Evolutionary conservation across 2,888 invertebrate species (phyloP).

Genomic region (Blastobasis lacticolella): DNA sequence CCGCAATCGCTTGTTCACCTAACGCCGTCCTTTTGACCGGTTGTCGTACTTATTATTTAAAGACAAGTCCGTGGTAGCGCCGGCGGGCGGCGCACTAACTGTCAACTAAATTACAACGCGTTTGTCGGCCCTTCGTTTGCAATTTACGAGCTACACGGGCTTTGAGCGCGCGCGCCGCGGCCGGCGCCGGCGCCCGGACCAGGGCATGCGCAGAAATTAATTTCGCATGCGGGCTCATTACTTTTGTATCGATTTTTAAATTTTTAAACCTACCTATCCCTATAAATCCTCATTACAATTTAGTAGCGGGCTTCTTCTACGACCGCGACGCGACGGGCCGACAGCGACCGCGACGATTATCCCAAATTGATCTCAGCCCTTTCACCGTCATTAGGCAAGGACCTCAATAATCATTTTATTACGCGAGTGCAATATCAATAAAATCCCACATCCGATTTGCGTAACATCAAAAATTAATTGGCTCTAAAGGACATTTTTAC

Average conservation of each 20-base stretch:
- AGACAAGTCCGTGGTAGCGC: conserved; percentile 7
- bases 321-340: too few relatives aligned
- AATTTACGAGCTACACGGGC: conserved; percentile 57
- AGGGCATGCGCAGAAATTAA: conserved; percentile 12
- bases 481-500: conserved; percentile 37
- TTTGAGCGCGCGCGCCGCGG: conserved; percentile 35
- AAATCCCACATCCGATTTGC: conserved; percentile 25
- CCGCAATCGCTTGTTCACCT: too few relatives aligned
- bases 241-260: background rate
- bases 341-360: too few relatives aligned
- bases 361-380: too few relatives aligned
- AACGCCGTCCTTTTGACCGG: too few relatives aligned
- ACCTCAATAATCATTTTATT: too few relatives aligned
- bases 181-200: conserved; percentile 38
- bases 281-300: background rate
- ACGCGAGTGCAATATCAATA: conserved; percentile 19
- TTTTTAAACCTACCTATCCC: background rate
- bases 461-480: conserved; percentile 37
- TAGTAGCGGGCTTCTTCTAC: too few relatives aligned
- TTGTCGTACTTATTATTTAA: too few relatives aligned
- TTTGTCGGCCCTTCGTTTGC: conserved; percentile 61
- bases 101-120: conserved; percentile 68
- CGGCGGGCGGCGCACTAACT: conserved; percentile 39
- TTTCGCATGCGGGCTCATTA: background rate
- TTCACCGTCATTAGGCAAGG: too few relatives aligned